Conservation (phyloP, 2,113 vertebrate species). For the Equus quagga region DNA sequence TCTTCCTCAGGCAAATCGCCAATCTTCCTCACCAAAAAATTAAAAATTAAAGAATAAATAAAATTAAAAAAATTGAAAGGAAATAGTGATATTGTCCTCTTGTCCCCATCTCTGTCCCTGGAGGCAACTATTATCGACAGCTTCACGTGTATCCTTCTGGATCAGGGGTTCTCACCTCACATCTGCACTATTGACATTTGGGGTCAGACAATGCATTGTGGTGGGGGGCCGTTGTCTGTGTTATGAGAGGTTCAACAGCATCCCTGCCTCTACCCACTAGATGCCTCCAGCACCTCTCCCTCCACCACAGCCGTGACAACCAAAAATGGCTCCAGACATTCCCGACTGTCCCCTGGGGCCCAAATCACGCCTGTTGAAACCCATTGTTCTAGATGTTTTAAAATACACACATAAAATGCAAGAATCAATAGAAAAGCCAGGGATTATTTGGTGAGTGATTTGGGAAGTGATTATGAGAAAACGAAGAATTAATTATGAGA, state of each 20-base stretch:
- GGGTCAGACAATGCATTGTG: neutral
- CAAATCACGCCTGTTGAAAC: neutral
- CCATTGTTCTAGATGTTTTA: neutral
- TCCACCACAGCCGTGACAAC: too few relatives aligned
- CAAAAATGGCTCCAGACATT: neutral
- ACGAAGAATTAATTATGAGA: neutral
- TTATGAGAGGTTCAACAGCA: neutral
- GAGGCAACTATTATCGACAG: neutral
- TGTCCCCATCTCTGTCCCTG: accelerated
- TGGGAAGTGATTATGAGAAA: neutral
- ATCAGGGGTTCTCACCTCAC: neutral
- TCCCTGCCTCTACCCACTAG: neutral
- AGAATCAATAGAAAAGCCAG: neutral
- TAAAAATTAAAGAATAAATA: too few relatives aligned
- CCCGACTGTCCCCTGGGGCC: neutral
- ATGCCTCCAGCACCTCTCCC: accelerated
- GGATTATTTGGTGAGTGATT: neutral
- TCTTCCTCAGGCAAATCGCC: too few relatives aligned
- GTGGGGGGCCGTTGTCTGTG: neutral
- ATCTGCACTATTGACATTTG: too few relatives aligned
- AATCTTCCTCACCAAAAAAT: too few relatives aligned
- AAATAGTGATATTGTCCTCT: accelerated
- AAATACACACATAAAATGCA: slow-evolving; percentile 8
- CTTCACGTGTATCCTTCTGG: neutral
- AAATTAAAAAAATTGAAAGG: too few relatives aligned